These are phyloP conservation scores for Pristionchus maxplancki DNA, from an alignment of 2,888 invertebrate genomes.

Conservation along the genomic window DNA sequence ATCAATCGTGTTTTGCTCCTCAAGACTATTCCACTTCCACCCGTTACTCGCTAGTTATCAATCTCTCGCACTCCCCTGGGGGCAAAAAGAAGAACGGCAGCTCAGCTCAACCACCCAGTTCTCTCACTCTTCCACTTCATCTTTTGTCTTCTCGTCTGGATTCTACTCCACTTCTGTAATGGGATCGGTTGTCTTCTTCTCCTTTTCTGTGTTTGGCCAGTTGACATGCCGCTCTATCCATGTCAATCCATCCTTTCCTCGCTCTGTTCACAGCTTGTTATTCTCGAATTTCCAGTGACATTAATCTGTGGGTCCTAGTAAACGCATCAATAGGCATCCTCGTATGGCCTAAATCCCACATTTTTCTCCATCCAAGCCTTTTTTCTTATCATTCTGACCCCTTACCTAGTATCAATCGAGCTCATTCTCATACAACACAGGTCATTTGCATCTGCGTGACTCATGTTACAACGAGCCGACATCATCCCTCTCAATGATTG, in stretches of 20 bases:
- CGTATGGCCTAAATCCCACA: too few relatives aligned
- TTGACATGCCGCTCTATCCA: constrained; percentile 36
- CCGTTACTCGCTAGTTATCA: background rate
- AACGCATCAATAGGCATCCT: background rate
- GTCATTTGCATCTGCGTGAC: constrained; percentile 26
- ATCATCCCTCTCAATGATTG: constrained; percentile 25
- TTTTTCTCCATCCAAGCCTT: background rate
- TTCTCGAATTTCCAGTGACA: background rate
- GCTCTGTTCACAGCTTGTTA: background rate
- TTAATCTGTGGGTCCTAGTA: background rate
- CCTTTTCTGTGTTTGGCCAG: constrained; percentile 43
- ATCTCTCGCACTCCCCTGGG: constrained; percentile 37
- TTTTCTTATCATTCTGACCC: constrained; percentile 27
- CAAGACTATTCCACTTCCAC: background rate
- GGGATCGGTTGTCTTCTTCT: constrained; percentile 34
- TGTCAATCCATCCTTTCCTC: constrained; percentile 6
- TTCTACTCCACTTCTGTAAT: constrained; percentile 41
- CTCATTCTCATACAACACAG: background rate
- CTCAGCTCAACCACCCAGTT: constrained; percentile 31
- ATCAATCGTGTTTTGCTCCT: constrained; percentile 42
- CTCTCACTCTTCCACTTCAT: background rate
- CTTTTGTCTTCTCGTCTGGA: constrained; percentile 17
- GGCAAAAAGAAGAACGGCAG: constrained; percentile 40
- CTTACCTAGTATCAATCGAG: background rate
- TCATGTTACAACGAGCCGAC: background rate